Conservation (phyloP, 1,140 invertebrate species). For the Drosophila ananassae region DNA sequence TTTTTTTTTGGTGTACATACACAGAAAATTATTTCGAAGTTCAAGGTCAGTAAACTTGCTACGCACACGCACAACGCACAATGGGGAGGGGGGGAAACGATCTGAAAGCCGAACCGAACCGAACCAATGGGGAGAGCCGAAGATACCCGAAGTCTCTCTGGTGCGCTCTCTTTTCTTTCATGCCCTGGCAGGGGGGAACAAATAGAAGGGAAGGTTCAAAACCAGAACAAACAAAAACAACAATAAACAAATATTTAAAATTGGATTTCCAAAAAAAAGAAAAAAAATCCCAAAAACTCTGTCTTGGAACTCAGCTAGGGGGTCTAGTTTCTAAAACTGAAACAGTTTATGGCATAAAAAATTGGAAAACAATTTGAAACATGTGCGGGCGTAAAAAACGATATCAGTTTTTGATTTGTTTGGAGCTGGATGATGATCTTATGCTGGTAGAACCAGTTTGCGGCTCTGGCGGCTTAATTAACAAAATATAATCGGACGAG, state of each 20-base stretch:
- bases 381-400: constrained; percentile 54
- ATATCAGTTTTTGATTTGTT: constrained; percentile 41
- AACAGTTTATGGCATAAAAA: too few species aligned
- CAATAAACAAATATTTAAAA: constrained; percentile 1
- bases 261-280: too few species aligned
- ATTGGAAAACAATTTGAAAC: constrained; percentile 2
- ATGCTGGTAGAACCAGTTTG: constrained; percentile 57
- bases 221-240: constrained; percentile 4
- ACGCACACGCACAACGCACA: constrained; percentile 78
- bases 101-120: constrained; percentile 23
- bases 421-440: constrained; percentile 51
- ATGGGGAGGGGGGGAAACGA: constrained; percentile 16
- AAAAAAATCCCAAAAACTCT: too few species aligned
- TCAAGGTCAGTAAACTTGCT: constrained; percentile 84
- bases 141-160: neutral
- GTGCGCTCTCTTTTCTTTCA: constrained; percentile 9
- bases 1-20: constrained; percentile 67
- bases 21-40: constrained; percentile 79
- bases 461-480: constrained; percentile 62
- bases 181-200: constrained; percentile 23
- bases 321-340: too few species aligned
- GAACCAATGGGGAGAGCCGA: neutral
- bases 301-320: neutral
- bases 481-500: constrained; percentile 46
- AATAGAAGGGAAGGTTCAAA: constrained; percentile 25